phyloP scores from a whole-genome alignment of 2,797 vertebrate species.

The Channallabes apus region DNA sequence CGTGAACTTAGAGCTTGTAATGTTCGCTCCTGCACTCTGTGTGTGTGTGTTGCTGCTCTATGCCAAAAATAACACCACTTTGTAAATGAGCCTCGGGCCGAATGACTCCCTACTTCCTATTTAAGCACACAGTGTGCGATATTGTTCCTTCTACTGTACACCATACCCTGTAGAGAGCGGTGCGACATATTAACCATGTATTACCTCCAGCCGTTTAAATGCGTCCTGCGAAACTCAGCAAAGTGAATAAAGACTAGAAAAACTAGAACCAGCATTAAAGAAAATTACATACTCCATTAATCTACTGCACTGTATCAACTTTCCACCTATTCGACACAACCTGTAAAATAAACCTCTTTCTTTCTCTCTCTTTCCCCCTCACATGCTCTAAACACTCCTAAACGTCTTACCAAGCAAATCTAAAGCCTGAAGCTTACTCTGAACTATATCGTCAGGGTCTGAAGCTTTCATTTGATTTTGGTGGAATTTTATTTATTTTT shows the following conservation, averaged over 20 bases:
- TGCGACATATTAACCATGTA: background rate
- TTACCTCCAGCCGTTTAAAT: background rate
- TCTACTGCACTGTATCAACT: background rate
- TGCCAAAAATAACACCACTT: constrained; percentile 1
- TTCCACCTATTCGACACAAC: constrained; percentile 4
- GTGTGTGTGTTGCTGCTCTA: constrained; percentile 11
- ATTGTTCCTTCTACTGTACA: background rate
- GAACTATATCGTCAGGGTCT: background rate
- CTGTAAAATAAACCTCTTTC: background rate
- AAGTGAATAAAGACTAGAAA: constrained; percentile 13
- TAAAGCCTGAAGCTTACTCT: background rate
- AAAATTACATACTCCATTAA: constrained; percentile 15
- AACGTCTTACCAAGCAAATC: background rate
- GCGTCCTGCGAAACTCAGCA: background rate
- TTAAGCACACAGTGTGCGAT: background rate
- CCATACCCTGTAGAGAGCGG: background rate
- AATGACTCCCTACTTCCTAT: constrained; percentile 4
- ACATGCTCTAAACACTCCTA: background rate
- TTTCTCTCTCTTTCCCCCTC: background rate
- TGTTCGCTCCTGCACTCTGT: background rate
- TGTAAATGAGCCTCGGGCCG: background rate
- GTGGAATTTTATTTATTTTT: no score
- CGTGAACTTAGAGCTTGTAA: background rate
- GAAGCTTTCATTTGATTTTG: background rate
- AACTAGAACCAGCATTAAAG: background rate